A percentile compares a stretch with the other conserved stretches of the same genome.
Evolutionary conservation across 2,888 invertebrate genomes (phyloP).

Genomic region (Caenorhabditis becei): DNA sequence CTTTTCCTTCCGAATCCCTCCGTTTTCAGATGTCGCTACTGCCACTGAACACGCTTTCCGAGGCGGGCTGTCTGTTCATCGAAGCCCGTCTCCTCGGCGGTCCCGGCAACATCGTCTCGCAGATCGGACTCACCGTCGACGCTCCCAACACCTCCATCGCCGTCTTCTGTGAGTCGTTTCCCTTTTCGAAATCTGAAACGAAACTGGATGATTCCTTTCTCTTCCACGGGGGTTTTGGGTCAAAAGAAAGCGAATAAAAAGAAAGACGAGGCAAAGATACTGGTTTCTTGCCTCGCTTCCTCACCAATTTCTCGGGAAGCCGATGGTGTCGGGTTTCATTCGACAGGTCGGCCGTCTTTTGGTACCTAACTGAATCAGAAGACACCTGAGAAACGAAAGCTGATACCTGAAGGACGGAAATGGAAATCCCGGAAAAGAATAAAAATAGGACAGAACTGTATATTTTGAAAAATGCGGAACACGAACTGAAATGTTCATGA

Average conservation of each 20-base stretch:
- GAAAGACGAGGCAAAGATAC: constrained; percentile 30
- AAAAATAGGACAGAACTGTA: no score
- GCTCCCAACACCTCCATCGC: constrained; percentile 74
- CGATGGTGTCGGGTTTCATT: constrained; percentile 43
- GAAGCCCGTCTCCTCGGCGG: constrained; percentile 68
- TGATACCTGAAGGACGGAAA: no score
- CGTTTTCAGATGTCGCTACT: constrained; percentile 67
- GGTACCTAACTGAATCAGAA: constrained; percentile 5
- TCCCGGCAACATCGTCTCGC: constrained; percentile 66
- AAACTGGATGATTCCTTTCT: constrained; percentile 12
- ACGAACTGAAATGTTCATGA: no score
- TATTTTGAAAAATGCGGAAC: no score
- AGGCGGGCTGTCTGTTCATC: constrained; percentile 65
- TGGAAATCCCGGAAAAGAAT: not conserved
- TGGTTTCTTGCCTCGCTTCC: constrained; percentile 27
- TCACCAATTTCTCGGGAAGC: constrained; percentile 13
- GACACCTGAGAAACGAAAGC: not conserved
- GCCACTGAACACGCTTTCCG: constrained; percentile 64
- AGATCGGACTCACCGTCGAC: constrained; percentile 74
- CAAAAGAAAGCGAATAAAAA: constrained; percentile 38
- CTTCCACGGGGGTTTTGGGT: constrained; percentile 14
- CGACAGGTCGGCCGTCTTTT: constrained; percentile 27
- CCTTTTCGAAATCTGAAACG: not conserved
- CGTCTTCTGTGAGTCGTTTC: constrained; percentile 75
- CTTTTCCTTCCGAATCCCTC: not conserved